Percentiles rank a stretch among this genome's conserved stretches.
Evolutionary conservation across 2,888 invertebrate species (phyloP).

Genomic region (Epistrophella euchroma): DNA sequence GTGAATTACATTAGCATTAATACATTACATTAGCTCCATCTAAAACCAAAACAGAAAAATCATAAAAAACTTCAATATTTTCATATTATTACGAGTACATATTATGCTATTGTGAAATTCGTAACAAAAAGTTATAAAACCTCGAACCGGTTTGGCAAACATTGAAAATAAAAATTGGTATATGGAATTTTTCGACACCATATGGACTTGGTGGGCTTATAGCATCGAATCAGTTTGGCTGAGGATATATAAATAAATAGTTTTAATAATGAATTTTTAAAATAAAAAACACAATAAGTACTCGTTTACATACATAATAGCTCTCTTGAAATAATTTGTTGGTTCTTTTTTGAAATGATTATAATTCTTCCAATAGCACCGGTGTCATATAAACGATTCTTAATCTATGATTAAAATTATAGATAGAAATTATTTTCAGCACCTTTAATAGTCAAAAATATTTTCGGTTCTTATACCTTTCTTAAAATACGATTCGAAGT

Average conservation of each 20-base stretch:
- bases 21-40: too few relatives aligned
- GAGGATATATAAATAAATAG: neutral
- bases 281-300: neutral
- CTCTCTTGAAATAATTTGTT: conserved; percentile 23
- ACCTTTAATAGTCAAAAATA: neutral
- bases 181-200: conserved; percentile 12
- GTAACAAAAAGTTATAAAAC: neutral
- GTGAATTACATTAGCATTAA: too few relatives aligned
- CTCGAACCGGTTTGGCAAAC: conserved; percentile 31
- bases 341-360: conserved; percentile 39
- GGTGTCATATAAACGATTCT: conserved; percentile 47
- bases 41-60: too few relatives aligned
- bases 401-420: conserved; percentile 28
- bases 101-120: too few relatives aligned
- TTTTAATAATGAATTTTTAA: neutral
- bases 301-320: conserved; percentile 46
- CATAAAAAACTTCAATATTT: too few relatives aligned
- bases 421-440: neutral
- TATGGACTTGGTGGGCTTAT: conserved; percentile 49
- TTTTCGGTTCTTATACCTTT: conserved; percentile 52
- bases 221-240: conserved; percentile 47
- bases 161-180: conserved; percentile 32
- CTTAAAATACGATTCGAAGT: conserved; percentile 67
- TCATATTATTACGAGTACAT: too few relatives aligned
- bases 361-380: conserved; percentile 30